Percentiles rank a stretch among this genome's conserved stretches.
Evolutionary conservation across 1,140 invertebrate genomes (phyloP).

Genomic region (Drosophila repletoides): DNA sequence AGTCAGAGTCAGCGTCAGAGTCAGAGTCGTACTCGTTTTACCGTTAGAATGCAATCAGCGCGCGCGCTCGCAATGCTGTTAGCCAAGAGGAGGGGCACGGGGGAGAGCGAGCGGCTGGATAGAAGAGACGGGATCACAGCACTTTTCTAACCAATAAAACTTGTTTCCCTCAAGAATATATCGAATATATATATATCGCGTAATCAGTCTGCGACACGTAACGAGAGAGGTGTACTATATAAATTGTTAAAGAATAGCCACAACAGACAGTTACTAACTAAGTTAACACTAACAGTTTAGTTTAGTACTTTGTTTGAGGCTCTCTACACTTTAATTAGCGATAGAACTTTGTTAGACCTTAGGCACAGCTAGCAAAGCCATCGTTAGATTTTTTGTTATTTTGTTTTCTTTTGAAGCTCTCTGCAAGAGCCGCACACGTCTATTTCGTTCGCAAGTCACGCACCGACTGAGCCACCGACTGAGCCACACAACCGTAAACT

Average conservation of each 20-base stretch:
- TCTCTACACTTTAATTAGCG: no score
- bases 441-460: constrained; percentile 46
- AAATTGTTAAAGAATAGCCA: constrained; percentile 13
- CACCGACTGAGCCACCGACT: constrained; percentile 59
- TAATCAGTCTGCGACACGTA: constrained; percentile 68
- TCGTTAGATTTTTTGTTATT: no score
- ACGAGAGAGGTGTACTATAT: constrained; percentile 17
- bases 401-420: no score
- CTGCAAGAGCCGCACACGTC: constrained; percentile 51
- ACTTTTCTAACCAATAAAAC: constrained; percentile 74
- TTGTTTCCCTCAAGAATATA: constrained; percentile 62
- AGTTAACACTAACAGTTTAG: constrained; percentile 27
- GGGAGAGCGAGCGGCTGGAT: no score
- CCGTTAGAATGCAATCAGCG: constrained; percentile 78
- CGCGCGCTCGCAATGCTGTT: constrained; percentile 70
- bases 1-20: not conserved
- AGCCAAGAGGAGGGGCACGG: constrained; percentile 10
- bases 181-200: constrained; percentile 56
- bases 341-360: constrained; percentile 69
- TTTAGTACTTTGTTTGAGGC: no score
- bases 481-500: constrained; percentile 24
- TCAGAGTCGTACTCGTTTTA: constrained; percentile 76
- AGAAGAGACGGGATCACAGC: constrained; percentile 15
- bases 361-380: constrained; percentile 60
- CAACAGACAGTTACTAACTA: no score